These are phyloP conservation scores for Drosophila guanche DNA, from an alignment of 1,140 invertebrate species.

Conservation along the genomic window DNA sequence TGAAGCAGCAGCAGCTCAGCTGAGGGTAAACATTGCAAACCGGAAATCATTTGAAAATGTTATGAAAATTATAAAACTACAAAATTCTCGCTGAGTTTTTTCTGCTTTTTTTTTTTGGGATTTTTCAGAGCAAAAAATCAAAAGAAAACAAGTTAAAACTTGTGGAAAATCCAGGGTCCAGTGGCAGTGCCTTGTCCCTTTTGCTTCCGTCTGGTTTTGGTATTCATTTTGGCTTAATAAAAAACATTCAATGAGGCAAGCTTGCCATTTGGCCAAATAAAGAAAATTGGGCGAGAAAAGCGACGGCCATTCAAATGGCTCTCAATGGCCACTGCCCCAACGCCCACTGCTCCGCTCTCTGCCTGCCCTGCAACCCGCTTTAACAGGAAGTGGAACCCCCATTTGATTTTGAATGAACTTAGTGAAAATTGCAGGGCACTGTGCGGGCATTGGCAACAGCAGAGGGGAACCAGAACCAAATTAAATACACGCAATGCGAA, in stretches of 20 bases:
- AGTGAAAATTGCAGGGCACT: conserved; percentile 64
- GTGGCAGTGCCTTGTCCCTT: conserved; percentile 31
- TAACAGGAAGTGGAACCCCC: conserved; percentile 42
- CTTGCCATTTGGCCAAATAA: conserved; percentile 64
- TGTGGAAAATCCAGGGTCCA: conserved; percentile 27
- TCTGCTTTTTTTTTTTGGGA: conserved; percentile 61
- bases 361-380: neutral
- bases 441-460: neutral
- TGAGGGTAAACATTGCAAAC: neutral
- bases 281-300: conserved; percentile 81
- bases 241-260: conserved; percentile 75
- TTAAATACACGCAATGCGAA: conserved; percentile 71
- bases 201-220: conserved; percentile 22
- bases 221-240: conserved; percentile 77
- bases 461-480: conserved; percentile 55
- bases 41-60: conserved; percentile 40
- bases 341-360: conserved; percentile 21
- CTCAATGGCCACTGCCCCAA: conserved; percentile 58
- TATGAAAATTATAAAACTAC: conserved; percentile 63
- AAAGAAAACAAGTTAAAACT: conserved; percentile 22
- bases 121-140: conserved; percentile 26
- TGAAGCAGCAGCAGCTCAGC: conserved; percentile 2
- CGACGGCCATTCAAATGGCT: conserved; percentile 77
- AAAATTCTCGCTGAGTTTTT: conserved; percentile 43
- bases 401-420: conserved; percentile 82